phyloP scores from a whole-genome alignment of 2,113 vertebrate genomes.

The Arizona elegans region DNA sequence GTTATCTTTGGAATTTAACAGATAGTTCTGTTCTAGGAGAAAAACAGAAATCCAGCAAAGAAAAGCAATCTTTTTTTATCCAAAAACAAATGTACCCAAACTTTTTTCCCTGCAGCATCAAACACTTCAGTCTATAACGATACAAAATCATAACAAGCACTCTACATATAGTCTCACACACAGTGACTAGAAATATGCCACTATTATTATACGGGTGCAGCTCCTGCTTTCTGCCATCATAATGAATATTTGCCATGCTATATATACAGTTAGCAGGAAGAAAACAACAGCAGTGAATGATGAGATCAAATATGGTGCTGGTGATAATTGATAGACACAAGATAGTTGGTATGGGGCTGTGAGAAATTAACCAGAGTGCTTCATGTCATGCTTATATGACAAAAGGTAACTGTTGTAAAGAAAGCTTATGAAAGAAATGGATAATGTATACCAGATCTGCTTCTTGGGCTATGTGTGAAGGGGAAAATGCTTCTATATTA shows the following conservation, averaged over 20 bases:
- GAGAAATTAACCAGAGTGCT: neutral
- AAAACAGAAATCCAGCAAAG: conserved; percentile 16
- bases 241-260: neutral
- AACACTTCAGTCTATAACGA: neutral
- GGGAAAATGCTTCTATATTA: neutral
- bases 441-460: neutral
- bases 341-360: neutral
- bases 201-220: neutral
- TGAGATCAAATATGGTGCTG: neutral
- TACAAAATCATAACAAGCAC: neutral
- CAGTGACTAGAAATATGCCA: neutral
- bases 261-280: neutral
- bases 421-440: neutral
- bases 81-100: neutral
- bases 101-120: conserved; percentile 2
- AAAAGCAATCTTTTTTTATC: neutral
- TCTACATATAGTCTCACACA: neutral
- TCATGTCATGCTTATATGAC: neutral
- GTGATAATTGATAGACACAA: neutral
- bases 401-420: neutral
- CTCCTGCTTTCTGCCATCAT: neutral
- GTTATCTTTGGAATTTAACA: conserved; percentile 40
- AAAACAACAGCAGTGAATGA: neutral
- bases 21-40: conserved; percentile 31
- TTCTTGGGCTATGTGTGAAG: neutral